phyloP scores from a whole-genome alignment of 2,797 vertebrate species.

The Morelia viridis region DNA sequence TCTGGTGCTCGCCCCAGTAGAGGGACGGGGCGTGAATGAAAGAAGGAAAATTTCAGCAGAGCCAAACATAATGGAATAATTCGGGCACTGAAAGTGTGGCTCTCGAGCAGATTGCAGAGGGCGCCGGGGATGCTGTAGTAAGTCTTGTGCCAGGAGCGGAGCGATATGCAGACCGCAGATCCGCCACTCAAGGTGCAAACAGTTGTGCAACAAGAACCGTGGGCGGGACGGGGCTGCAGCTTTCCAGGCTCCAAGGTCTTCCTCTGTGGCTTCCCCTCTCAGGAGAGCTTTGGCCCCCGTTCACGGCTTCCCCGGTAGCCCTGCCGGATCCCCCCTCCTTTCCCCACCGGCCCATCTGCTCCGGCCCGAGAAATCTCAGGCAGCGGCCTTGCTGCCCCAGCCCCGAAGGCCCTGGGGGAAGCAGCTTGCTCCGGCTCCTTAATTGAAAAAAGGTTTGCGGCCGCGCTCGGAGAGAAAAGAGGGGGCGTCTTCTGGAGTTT shows the following conservation, averaged over 20 bases:
- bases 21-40: too few species aligned
- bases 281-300: rapidly evolving
- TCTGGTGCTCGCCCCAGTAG: too few species aligned
- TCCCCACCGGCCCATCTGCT: not conserved
- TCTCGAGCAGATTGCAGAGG: too few species aligned
- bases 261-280: not conserved
- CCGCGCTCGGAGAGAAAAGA: not conserved
- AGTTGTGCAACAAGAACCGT: too few species aligned
- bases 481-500: too few species aligned
- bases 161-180: too few species aligned
- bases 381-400: not conserved
- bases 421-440: not conserved
- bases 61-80: too few species aligned
- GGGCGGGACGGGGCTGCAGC: conserved; percentile 28
- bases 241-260: conserved; percentile 36
- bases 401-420: not conserved
- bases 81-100: too few species aligned
- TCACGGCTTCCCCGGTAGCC: not conserved
- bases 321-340: not conserved
- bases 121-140: too few species aligned
- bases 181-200: too few species aligned
- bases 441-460: not conserved
- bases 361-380: conserved; percentile 20
- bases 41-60: too few species aligned
- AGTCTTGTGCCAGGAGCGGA: too few species aligned